phyloP scores from a whole-genome alignment of 2,113 vertebrate species.

The Sisor rabdophorus region DNA sequence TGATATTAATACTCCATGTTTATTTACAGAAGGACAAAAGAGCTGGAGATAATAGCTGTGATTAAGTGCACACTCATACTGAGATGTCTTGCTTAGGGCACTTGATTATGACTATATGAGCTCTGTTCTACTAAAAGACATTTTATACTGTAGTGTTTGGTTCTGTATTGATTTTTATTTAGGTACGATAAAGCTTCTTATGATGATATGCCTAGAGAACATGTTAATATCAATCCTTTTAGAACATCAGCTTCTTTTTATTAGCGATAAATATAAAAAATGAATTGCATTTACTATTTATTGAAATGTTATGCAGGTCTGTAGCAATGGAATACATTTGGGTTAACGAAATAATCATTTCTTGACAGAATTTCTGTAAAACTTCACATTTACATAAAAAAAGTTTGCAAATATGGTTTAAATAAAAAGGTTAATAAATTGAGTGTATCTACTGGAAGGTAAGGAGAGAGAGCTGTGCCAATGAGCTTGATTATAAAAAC shows the following conservation, averaged over 20 bases:
- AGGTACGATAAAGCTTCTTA: background rate
- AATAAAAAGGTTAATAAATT: constrained; percentile 10
- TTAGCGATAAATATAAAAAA: background rate
- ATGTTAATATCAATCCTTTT: background rate
- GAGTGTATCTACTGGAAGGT: constrained; percentile 18
- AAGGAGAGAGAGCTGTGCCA: constrained; percentile 29
- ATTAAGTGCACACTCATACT: constrained; percentile 42
- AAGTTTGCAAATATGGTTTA: constrained; percentile 13
- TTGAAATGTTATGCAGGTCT: constrained; percentile 24
- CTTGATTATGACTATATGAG: constrained; percentile 41
- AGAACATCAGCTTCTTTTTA: background rate
- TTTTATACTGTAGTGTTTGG: constrained; percentile 26
- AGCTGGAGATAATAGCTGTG: constrained; percentile 43
- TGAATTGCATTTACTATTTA: background rate
- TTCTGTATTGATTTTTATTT: constrained; percentile 13
- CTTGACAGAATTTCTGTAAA: constrained; percentile 16
- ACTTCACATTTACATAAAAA: constrained; percentile 25
- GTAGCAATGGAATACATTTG: constrained; percentile 62
- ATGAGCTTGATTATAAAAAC: constrained; percentile 11
- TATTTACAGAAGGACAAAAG: constrained; percentile 50
- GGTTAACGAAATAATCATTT: background rate
- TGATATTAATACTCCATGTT: constrained; percentile 44
- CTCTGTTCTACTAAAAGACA: constrained; percentile 21
- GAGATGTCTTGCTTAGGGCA: constrained; percentile 37
- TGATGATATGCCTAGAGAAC: background rate